Base-by-base conservation (phyloP, 1,140 invertebrate genomes). In the Elysia chlorotica region DNA sequence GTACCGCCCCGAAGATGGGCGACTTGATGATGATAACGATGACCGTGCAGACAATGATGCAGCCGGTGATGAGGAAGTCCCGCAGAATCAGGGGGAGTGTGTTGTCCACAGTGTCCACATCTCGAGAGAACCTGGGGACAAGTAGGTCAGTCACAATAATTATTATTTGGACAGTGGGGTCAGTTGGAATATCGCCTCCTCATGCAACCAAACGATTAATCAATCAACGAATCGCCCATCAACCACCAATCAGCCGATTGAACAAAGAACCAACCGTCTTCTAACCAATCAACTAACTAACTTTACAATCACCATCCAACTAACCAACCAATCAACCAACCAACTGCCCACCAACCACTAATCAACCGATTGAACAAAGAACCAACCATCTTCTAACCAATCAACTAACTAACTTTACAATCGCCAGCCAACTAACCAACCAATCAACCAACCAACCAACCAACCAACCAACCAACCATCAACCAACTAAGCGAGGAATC, bases 31-130 rank as follows among this genome's bases (percentile, higher is more conserved):
- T 54, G 21, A 77, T 67, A 21, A 86, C 68, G 82, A 96, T 90
- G 71, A 98, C 86, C 5, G 95, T 96, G 37, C 92, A 92, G 74
- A 96, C 82, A 5, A 96, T 94, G 91, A 95, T 87, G 81, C 92
- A 91, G 48, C 82, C 62, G 6, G 71, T 72, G 33, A 71, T 72
- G 2, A 86, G 69, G 56, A 73, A 82, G 6, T 62, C 74, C 28
- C 78, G 65, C 21, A 86, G 65, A 19, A 76, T 68, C 0, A 71
- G 35, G 35, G 80, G 83, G 2, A 87, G 74, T 3, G 66, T 69
- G 37, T 78, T 83, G 73, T 87, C 86, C 10, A 88, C 66, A 25
- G 76, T 74, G 30, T 82, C 82, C 21, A 81, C 81, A 77, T 93
- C 92, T 81, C 89, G 90, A 4, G 87, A 89, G 82, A 90, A 90